A percentile compares a stretch with the other conserved stretches of the same genome.
These are phyloP conservation scores for Caprella mutica DNA, from an alignment of 2,888 invertebrate species.

Conservation along the genomic window DNA sequence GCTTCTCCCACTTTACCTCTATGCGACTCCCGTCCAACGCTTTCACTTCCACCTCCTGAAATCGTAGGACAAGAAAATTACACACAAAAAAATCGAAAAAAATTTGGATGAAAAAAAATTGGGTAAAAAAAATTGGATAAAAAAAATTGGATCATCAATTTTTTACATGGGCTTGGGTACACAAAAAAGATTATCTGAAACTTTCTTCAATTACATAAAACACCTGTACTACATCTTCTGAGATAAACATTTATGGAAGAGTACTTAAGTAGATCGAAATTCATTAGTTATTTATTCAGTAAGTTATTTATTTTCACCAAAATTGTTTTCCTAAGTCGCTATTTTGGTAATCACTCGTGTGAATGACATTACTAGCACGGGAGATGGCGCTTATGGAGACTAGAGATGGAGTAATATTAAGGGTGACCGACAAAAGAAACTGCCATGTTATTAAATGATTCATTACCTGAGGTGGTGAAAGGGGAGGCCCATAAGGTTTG, in stretches of 20 bases:
- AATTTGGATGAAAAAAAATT: neutral
- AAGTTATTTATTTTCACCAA: neutral
- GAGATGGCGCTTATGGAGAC: no score
- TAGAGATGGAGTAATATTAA: neutral
- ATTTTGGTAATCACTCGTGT: no score
- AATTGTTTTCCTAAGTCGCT: no score
- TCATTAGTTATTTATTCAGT: constrained; percentile 1
- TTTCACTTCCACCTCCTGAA: constrained; percentile 35
- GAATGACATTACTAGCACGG: no score
- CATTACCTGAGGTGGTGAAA: constrained; percentile 55
- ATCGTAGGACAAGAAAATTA: neutral
- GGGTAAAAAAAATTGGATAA: neutral
- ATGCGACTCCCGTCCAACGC: constrained; percentile 63
- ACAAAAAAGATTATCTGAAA: no score
- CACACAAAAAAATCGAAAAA: neutral
- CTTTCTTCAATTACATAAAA: no score
- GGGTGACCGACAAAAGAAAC: neutral
- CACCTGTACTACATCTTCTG: no score
- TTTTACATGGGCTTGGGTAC: no score
- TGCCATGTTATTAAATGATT: no score
- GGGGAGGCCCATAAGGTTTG: constrained; percentile 57
- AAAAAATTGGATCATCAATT: no score
- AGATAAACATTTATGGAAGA: no score
- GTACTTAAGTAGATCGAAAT: constrained; percentile 6
- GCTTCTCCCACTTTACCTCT: constrained; percentile 78